Conservation (phyloP, 1,140 invertebrate genomes). For the Acromyrmex echinatior region DNA sequence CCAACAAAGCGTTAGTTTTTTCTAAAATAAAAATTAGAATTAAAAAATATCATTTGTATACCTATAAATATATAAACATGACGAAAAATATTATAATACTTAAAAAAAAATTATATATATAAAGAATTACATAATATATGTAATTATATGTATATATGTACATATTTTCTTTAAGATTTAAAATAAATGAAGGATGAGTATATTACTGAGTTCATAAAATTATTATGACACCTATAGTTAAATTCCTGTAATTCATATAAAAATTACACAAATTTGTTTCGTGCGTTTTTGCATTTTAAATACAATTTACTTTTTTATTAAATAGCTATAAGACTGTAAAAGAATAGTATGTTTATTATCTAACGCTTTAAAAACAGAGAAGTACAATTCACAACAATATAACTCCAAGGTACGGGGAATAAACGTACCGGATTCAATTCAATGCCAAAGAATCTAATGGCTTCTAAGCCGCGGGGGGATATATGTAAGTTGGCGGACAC, state of each 20-base stretch:
- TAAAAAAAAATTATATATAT: not conserved
- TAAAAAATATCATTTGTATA: not conserved
- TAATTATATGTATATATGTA: not conserved
- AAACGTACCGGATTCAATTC: constrained; percentile 33
- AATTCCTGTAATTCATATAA: not conserved
- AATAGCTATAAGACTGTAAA: not conserved
- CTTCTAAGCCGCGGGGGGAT: constrained; percentile 44
- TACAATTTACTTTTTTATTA: constrained; percentile 6
- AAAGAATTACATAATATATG: not conserved
- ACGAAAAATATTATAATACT: not conserved
- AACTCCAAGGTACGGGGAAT: constrained; percentile 4
- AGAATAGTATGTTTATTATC: not conserved
- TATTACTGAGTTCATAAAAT: not conserved
- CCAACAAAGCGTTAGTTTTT: not conserved
- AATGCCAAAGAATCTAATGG: constrained; percentile 58
- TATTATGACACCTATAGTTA: not conserved
- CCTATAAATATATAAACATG: not conserved
- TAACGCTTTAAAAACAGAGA: not conserved
- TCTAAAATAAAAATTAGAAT: not conserved
- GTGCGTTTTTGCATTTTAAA: not conserved
- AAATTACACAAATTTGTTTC: not conserved
- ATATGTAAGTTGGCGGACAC: constrained; percentile 57
- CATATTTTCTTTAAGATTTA: too few relatives aligned
- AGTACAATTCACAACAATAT: constrained; percentile 6
- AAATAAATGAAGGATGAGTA: not conserved